Evolutionary conservation across 1,140 invertebrate genomes (phyloP), one percentile per base, ranked within the genome.

Genomic region (Oreohelix idahoensis): DNA sequence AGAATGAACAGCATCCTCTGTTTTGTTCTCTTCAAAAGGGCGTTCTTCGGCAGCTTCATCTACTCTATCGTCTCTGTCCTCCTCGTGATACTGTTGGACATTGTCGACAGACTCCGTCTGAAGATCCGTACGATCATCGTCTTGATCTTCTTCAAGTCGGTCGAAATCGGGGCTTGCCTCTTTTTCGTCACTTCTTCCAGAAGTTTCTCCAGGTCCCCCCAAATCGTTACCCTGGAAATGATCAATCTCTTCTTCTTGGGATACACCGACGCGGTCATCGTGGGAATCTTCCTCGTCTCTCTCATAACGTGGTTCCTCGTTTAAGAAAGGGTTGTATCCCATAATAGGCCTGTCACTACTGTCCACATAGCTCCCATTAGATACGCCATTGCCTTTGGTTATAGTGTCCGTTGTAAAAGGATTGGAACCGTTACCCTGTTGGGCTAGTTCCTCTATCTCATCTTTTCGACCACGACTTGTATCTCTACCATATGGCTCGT

Each of bases 241-340:
- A 39, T 73, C 36, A 11, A 26, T n/a, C n/a, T 73, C 42, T 17
- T 71, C 69, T 42, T 73, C 36, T 4, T 39, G 8, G 0, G 36
- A n/a, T 11, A 26, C 36, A 5, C n/a, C 71, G 11, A 15, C 38
- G 5, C 39, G 36, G 4, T 71, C 69, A 36, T 71, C 69, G 4
- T 36, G 10, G 15, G 13, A 4, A 5, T 5, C 32, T 23, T 75
- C 73, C 42, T 75, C 73, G 1, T 39, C n/a, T 10, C n/a, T 26
- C 0, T 35, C 74, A 13, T 51, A 29, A 17, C n/a, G 1, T 2
- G 17, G 2, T 36, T 73, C 36, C 23, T 73, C 74, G 26, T 76
- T 76, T 23, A 76, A 76, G 45, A 76, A 76, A 15, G 74, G 74
- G 32, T 76, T 76, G 45, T 76, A 76, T 35, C 74, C 74, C 42